Evolutionary conservation across 1,140 invertebrate genomes (phyloP).

Genomic region (Bombus superbus): DNA sequence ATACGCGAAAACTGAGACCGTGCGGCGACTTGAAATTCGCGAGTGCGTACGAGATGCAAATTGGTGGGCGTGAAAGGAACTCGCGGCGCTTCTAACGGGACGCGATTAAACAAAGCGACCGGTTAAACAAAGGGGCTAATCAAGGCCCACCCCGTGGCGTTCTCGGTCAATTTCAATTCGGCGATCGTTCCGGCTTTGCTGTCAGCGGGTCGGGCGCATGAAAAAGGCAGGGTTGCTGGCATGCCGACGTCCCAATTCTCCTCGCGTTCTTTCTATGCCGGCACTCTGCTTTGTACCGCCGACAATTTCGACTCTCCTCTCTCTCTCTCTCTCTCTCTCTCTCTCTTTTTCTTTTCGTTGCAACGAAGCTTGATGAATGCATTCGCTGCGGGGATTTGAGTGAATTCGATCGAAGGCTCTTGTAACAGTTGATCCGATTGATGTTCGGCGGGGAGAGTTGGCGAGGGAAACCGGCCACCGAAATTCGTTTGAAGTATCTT

Average conservation of each 20-base stretch:
- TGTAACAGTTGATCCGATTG: background rate
- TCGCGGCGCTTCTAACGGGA: constrained; percentile 22
- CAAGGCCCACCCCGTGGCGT: constrained; percentile 29
- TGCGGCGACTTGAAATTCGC: background rate
- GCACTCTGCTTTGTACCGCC: constrained; percentile 29
- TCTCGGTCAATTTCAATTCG: constrained; percentile 61
- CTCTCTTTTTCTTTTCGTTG: background rate
- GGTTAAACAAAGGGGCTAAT: constrained; percentile 64
- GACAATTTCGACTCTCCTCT: constrained; percentile 10
- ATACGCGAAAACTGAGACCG: background rate
- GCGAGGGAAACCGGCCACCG: background rate
- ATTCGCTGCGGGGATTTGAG: constrained; percentile 25
- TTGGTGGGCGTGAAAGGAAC: constrained; percentile 25
- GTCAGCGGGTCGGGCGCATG: constrained; percentile 22
- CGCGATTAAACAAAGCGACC: constrained; percentile 52
- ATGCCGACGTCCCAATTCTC: constrained; percentile 62
- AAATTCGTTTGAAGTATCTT: background rate
- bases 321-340: constrained; percentile 3
- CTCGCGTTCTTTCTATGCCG: constrained; percentile 44
- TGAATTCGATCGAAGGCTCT: background rate
- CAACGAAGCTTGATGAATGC: constrained; percentile 23
- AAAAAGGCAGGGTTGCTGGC: constrained; percentile 50
- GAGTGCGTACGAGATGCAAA: constrained; percentile 2
- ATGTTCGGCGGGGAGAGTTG: background rate
- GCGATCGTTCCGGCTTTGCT: constrained; percentile 38